These are phyloP conservation scores for Tapirus terrestris DNA, from an alignment of 2,113 vertebrate genomes.

Conservation along the genomic window DNA sequence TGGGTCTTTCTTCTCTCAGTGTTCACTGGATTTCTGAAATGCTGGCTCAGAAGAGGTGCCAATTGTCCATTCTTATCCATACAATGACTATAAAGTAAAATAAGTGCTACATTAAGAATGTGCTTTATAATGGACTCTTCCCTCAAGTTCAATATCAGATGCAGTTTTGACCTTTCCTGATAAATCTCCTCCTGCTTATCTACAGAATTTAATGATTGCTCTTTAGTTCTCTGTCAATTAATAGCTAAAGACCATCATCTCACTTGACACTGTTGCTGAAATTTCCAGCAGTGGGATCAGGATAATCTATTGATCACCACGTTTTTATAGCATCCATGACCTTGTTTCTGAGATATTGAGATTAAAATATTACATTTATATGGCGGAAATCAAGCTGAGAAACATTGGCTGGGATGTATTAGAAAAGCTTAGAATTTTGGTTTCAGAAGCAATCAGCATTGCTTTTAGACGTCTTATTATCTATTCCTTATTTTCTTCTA, in stretches of 20 bases:
- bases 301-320: background rate
- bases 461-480: background rate
- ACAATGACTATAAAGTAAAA: background rate
- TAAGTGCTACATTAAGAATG: background rate
- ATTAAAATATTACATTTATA: conserved; percentile 15
- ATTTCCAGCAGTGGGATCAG: background rate
- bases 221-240: background rate
- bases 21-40: background rate
- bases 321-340: background rate
- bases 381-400: background rate
- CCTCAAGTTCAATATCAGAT: background rate
- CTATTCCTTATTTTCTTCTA: background rate
- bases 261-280: background rate
- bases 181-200: background rate
- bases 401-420: background rate
- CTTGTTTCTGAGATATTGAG: conserved; percentile 36
- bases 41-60: background rate
- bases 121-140: background rate
- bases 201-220: background rate
- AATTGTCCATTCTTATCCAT: background rate
- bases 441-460: background rate
- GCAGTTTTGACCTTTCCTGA: background rate
- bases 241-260: background rate
- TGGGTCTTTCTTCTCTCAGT: background rate
- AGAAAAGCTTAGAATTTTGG: conserved; percentile 2